Conservation (phyloP, 2,888 invertebrate genomes). For the Lathronympha strigana region DNA sequence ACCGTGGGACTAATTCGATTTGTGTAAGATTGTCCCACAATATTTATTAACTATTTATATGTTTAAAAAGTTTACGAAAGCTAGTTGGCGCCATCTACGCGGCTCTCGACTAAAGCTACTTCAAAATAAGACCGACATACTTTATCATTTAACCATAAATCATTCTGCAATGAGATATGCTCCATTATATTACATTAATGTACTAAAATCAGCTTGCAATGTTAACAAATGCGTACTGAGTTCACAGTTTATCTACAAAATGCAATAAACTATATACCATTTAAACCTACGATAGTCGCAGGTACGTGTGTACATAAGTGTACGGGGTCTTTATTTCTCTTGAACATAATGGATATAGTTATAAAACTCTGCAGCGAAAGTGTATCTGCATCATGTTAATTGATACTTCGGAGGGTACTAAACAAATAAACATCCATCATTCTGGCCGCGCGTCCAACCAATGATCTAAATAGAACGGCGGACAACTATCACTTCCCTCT, state of each 20-base stretch:
- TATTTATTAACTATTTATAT: too few relatives aligned
- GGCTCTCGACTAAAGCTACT: too few relatives aligned
- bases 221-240: neutral
- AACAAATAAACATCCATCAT: slow-evolving; percentile 5
- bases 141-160: neutral
- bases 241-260: slow-evolving; percentile 9
- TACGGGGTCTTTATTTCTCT: neutral
- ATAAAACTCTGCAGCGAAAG: too few relatives aligned
- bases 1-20: too few relatives aligned
- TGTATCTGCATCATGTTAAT: slow-evolving; percentile 5
- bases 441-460: neutral
- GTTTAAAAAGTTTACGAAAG: neutral
- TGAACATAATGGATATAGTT: too few relatives aligned
- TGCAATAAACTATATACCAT: neutral
- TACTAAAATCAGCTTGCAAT: slow-evolving; percentile 1
- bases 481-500: neutral
- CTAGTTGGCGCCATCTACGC: neutral
- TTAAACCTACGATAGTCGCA: too few relatives aligned
- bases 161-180: neutral
- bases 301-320: too few relatives aligned
- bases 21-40: too few relatives aligned
- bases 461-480: neutral
- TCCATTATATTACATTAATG: neutral
- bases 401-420: too few relatives aligned
- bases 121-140: neutral